These are phyloP conservation scores for Gnathonemus longibarbis DNA, from an alignment of 2,113 vertebrate species.

Conservation along the genomic window DNA sequence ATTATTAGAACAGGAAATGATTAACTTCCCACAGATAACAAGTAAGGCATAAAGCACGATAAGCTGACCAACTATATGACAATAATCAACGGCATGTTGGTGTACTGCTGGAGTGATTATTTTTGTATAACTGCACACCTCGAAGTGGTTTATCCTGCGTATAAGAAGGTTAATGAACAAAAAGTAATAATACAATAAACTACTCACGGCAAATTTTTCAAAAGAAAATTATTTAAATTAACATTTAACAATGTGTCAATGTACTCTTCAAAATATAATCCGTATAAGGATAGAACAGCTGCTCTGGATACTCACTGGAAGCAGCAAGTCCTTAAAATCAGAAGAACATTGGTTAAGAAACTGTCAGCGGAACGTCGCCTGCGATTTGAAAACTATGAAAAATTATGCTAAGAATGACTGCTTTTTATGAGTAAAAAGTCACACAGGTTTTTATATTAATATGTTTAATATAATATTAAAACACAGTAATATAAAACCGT, in stretches of 20 bases:
- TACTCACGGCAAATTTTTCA: background rate
- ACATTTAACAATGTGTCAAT: background rate
- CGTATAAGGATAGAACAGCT: background rate
- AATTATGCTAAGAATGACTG: background rate
- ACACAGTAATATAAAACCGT: background rate
- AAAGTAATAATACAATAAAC: background rate
- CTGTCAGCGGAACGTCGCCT: background rate
- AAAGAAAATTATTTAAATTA: background rate
- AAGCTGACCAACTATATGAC: background rate
- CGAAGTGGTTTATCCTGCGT: background rate
- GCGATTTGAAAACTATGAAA: background rate
- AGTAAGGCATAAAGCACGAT: background rate
- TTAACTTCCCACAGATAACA: background rate
- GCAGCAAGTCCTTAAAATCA: background rate
- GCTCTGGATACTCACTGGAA: background rate
- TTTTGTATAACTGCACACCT: background rate
- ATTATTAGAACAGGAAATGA: background rate
- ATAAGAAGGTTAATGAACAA: background rate
- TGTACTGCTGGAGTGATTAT: too few species aligned
- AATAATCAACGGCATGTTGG: background rate
- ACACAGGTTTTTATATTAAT: too few species aligned
- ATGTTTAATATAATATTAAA: background rate
- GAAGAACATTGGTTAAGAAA: background rate
- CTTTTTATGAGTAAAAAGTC: background rate
- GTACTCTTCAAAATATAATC: background rate